Evolutionary conservation across 2,888 invertebrate species (phyloP).

Genomic region (Mamestra brassicae): DNA sequence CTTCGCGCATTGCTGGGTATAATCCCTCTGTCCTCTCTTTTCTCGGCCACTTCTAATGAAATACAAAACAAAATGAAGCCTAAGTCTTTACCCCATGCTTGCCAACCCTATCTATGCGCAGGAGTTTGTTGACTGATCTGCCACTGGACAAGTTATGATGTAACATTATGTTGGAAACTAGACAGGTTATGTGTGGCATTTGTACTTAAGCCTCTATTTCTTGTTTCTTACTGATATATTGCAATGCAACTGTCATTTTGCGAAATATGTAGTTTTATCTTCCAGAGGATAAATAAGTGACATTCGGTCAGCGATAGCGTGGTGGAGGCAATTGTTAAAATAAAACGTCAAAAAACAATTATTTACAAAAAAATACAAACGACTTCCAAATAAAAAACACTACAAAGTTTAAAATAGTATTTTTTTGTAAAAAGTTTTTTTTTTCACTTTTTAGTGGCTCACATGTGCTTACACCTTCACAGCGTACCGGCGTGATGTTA

Average conservation of each 20-base stretch:
- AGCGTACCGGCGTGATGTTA: no score
- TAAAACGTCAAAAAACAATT: no score
- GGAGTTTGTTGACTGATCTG: conserved; percentile 86
- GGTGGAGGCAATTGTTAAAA: no score
- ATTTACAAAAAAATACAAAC: no score
- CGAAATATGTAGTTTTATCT: conserved; percentile 12
- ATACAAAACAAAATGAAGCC: neutral
- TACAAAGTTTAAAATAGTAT: no score
- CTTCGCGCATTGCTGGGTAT: neutral
- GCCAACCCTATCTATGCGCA: conserved; percentile 56
- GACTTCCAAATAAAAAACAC: no score
- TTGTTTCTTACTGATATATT: conserved; percentile 39
- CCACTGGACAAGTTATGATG: conserved; percentile 86
- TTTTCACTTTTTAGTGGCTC: no score
- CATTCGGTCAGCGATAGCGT: no score
- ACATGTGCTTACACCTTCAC: no score
- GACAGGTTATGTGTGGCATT: conserved; percentile 51
- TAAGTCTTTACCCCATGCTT: neutral
- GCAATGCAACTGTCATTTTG: conserved; percentile 18
- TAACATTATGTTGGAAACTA: conserved; percentile 78
- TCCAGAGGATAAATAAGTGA: neutral
- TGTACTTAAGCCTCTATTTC: conserved; percentile 47
- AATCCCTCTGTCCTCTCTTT: neutral
- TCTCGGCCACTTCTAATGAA: neutral
- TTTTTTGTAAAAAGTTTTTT: no score